These are phyloP conservation scores for Glyptemys insculpta DNA, from an alignment of 2,797 vertebrate species.

Conservation along the genomic window DNA sequence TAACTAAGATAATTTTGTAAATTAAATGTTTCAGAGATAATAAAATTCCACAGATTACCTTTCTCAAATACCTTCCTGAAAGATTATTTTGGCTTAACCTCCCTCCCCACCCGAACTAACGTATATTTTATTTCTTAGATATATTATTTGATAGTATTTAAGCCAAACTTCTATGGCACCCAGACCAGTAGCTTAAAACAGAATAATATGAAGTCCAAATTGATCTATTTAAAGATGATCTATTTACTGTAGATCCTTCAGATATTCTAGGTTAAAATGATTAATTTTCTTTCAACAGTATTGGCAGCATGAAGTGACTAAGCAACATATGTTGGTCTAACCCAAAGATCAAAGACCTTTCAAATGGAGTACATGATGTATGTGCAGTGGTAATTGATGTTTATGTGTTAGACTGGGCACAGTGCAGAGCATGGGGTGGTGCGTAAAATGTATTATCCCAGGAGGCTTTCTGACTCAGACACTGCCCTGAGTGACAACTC, in stretches of 20 bases:
- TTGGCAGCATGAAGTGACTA: not conserved
- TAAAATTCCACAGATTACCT: no score
- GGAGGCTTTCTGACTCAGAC: not conserved
- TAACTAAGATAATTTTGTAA: not conserved
- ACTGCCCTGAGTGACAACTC: not conserved
- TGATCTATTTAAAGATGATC: not conserved
- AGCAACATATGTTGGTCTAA: not conserved
- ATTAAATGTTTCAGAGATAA: not conserved
- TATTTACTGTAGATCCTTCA: not conserved
- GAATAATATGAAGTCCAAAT: no score
- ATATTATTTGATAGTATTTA: no score
- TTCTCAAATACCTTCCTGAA: no score
- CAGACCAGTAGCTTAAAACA: no score
- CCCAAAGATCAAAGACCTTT: not conserved
- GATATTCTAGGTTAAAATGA: not conserved
- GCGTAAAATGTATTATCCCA: no score
- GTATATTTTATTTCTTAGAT: no score
- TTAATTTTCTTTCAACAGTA: not conserved
- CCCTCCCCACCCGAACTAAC: no score
- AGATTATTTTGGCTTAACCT: no score
- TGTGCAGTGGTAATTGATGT: not conserved
- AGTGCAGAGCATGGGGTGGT: not conserved
- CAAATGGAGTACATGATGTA: not conserved
- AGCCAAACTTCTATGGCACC: no score
- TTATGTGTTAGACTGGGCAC: not conserved